Percentiles rank a stretch among this genome's conserved stretches.
Evolutionary conservation across 2,797 vertebrate genomes (phyloP).

Genomic region (Rhadinocentrus ornatus): DNA sequence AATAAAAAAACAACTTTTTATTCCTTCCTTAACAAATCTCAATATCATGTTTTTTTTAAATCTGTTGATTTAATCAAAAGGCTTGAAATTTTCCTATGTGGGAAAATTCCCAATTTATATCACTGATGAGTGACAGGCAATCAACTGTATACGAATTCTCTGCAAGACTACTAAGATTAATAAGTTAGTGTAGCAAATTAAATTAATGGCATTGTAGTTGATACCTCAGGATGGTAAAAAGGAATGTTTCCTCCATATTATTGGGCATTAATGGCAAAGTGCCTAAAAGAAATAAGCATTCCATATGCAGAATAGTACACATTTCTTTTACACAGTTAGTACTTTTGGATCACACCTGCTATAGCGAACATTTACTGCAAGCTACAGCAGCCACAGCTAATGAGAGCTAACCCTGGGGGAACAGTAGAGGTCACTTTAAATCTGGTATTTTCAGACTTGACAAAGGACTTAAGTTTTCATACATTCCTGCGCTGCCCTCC

Average conservation of each 20-base stretch:
- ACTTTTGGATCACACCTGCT: slow-evolving; percentile 71
- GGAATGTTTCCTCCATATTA: slow-evolving; percentile 54
- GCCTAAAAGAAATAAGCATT: slow-evolving; percentile 37
- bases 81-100: slow-evolving; percentile 48
- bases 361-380: slow-evolving; percentile 60
- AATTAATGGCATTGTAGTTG: slow-evolving; percentile 62
- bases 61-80: slow-evolving; percentile 58
- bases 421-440: slow-evolving; percentile 82
- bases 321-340: slow-evolving; percentile 65
- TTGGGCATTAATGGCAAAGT: slow-evolving; percentile 26
- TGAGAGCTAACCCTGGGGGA: slow-evolving; percentile 75
- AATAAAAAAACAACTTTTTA: slow-evolving; percentile 32
- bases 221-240: slow-evolving; percentile 42
- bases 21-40: slow-evolving; percentile 51
- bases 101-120: slow-evolving; percentile 65
- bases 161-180: slow-evolving; percentile 69
- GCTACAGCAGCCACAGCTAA: slow-evolving; percentile 70
- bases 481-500: slow-evolving; percentile 79
- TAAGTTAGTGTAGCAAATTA: slow-evolving; percentile 68
- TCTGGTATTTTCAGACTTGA: slow-evolving; percentile 81
- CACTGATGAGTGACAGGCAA: slow-evolving; percentile 66
- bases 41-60: slow-evolving; percentile 56
- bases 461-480: slow-evolving; percentile 80
- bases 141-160: slow-evolving; percentile 56
- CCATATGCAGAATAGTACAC: slow-evolving; percentile 51